Conservation (phyloP, 2,888 invertebrate genomes). For the Noctua janthe region DNA sequence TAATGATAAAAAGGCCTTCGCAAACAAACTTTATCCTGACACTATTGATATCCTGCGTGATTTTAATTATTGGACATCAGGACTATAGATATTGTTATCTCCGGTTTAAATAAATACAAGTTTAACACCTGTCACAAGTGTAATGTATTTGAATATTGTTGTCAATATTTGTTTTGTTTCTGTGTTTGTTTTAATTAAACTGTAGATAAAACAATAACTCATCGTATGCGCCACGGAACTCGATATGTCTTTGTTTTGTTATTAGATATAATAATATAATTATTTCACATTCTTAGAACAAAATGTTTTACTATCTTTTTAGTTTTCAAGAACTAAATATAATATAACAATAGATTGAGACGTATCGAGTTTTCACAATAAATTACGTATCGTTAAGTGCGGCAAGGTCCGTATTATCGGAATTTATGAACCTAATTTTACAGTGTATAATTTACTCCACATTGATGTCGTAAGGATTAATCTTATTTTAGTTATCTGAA, state of each 20-base stretch:
- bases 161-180: conserved; percentile 47
- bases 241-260: conserved; percentile 10
- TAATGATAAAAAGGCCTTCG: not conserved
- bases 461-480: not conserved
- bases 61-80: conserved; percentile 44
- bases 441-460: conserved; percentile 18
- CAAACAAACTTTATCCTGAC: conserved; percentile 5
- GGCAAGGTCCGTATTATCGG: not conserved
- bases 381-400: not conserved
- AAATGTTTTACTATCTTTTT: not conserved
- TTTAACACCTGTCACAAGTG: conserved; percentile 22
- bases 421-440: conserved; percentile 1
- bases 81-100: conserved; percentile 44
- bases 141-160: conserved; percentile 27
- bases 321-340: conserved; percentile 8
- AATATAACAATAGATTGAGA: not conserved
- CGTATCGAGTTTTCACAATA: conserved; percentile 1
- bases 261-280: not conserved
- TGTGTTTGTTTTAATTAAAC: conserved; percentile 55
- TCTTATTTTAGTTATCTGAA: conserved; percentile 46
- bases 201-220: conserved; percentile 35
- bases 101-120: conserved; percentile 44
- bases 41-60: conserved; percentile 36
- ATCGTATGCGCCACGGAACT: not conserved
- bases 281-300: not conserved